Evolutionary conservation across 2,113 vertebrate genomes (phyloP), one percentile per base, ranked within the genome.

Genomic region (Cygnus buccinator): DNA sequence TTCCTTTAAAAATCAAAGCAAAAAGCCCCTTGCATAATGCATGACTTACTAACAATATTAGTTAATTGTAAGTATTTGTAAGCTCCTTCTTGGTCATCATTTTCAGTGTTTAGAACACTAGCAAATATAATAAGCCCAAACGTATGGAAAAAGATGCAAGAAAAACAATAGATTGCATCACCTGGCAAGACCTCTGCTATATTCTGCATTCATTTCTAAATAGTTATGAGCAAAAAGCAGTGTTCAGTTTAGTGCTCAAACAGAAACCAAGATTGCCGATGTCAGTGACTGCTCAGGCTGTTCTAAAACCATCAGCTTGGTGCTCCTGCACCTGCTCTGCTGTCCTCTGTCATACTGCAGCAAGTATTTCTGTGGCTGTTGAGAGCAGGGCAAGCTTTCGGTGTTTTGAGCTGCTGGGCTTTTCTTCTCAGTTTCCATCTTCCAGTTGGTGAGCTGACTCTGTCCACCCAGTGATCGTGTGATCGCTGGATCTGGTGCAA

Each of bases 171-270:
- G 86, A 84, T 95, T 77, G 80, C 86, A 87, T 94, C 93, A 95
- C 84, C 93, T 91, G 93, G 84, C 86, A 87, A 68, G 89, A 18
- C 59, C n/a, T 52, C 8, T 63, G 70, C 89, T 94, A 92, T 89
- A 76, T 63, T 89, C 95, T 78, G 65, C 33, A 4, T 74, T 87
- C 20, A 16, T 87, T 73, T 89, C 55, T 50, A 41, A 63, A 12
- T n/a, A 39, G 31, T 55, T 77, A 61, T 67, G 84, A 75, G 83
- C 50, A 71, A 81, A 80, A 33, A 31, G 39, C 68, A 78, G 1
- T 21, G 72, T 63, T 84, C 17, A 21, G 68, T n/a, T 80, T 29
- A 78, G 68, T 63, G 52, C 68, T 89, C 31, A 16, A 26, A 18
- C 26, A 41, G 37, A 65, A 41, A 29, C 37, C 26, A 20, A 29